These are phyloP conservation scores for Pangasius sanitwongsei DNA, from an alignment of 2,797 vertebrate genomes.

Conservation along the genomic window DNA sequence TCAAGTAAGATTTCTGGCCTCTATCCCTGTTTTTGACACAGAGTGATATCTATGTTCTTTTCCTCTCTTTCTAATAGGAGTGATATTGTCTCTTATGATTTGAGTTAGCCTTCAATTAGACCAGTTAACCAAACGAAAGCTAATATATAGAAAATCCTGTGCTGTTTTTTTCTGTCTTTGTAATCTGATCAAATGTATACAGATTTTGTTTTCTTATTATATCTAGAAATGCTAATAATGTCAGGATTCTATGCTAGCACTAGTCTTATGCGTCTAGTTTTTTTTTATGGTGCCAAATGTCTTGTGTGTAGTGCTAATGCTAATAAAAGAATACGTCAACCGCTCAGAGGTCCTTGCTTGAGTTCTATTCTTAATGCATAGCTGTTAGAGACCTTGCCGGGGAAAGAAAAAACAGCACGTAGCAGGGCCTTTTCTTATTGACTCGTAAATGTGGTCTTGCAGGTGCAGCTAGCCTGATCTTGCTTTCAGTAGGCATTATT, in stretches of 20 bases:
- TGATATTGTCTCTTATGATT: background rate
- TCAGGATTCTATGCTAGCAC: background rate
- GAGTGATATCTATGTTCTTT: background rate
- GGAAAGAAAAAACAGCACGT: background rate
- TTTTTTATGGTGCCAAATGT: background rate
- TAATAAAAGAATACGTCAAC: background rate
- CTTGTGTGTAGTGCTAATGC: no score
- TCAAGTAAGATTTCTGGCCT: background rate
- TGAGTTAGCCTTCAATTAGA: background rate
- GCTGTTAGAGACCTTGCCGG: background rate
- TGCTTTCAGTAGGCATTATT: background rate
- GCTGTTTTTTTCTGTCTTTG: background rate
- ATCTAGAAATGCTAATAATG: background rate
- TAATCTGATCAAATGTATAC: background rate
- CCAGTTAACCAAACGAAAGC: background rate
- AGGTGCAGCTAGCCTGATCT: constrained; percentile 6
- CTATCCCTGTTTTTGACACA: background rate
- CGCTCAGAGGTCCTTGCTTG: background rate
- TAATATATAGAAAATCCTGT: background rate
- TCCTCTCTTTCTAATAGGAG: background rate
- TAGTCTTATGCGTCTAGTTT: background rate
- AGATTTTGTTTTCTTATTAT: background rate
- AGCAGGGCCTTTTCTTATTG: background rate
- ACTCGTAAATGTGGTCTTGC: constrained; percentile 7
- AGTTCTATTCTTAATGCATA: background rate